Evolutionary conservation across 2,113 vertebrate species (phyloP).

Genomic region (Pterocles burchelli): DNA sequence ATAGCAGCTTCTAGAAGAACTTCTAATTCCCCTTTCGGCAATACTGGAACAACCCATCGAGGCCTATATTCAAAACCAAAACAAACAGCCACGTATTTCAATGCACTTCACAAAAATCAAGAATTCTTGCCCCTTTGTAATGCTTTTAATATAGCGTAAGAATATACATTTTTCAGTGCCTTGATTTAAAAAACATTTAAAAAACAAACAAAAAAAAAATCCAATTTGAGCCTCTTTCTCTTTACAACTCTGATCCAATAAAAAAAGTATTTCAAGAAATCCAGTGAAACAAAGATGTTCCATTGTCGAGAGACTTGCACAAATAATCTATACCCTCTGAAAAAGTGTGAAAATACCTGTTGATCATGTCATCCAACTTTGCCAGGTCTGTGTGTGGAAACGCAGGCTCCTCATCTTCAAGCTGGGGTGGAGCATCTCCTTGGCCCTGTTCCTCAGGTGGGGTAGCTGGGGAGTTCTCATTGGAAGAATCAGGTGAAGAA

Average conservation of each 20-base stretch:
- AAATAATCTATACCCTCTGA: background rate
- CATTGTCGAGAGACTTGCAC: background rate
- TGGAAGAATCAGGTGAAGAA: slow-evolving; percentile 97
- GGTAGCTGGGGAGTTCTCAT: slow-evolving; percentile 98
- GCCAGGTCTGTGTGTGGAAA: slow-evolving; percentile 99
- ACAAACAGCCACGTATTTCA: background rate
- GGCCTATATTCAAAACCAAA: slow-evolving; percentile 79
- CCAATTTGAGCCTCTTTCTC: background rate
- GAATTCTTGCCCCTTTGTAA: background rate
- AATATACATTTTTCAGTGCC: background rate
- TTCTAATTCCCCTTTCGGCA: slow-evolving; percentile 99
- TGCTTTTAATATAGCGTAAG: background rate
- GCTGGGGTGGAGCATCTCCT: slow-evolving; percentile 88
- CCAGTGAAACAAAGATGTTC: background rate
- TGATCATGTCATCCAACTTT: slow-evolving; percentile 99
- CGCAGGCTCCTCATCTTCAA: slow-evolving; percentile 98
- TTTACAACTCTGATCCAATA: background rate
- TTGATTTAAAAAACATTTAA: background rate
- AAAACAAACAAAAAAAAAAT: background rate
- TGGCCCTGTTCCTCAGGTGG: slow-evolving; percentile 93
- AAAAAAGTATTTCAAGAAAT: background rate
- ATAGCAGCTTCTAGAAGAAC: slow-evolving; percentile 99
- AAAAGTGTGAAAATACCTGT: slow-evolving; percentile 81
- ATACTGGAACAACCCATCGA: slow-evolving; percentile 99
- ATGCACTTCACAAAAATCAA: background rate